These are phyloP conservation scores for Micrastur ruficollis DNA, from an alignment of 2,797 vertebrate species.

Conservation along the genomic window DNA sequence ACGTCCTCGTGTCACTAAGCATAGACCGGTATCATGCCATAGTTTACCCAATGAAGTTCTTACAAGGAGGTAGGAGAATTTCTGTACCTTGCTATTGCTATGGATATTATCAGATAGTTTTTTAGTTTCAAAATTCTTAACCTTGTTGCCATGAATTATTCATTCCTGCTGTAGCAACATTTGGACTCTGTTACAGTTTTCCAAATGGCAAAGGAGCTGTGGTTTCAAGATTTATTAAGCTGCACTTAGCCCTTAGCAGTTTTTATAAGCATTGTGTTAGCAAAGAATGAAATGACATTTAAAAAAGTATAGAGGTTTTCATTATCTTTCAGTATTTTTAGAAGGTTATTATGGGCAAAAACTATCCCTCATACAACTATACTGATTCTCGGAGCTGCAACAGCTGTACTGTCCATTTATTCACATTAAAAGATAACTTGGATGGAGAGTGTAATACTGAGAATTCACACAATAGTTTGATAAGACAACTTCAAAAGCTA, in stretches of 20 bases:
- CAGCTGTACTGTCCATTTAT: background rate
- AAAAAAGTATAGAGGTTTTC: background rate
- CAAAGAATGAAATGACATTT: constrained; percentile 17
- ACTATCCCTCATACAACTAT: background rate
- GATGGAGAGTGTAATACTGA: background rate
- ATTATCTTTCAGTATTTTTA: background rate
- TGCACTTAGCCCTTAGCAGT: background rate
- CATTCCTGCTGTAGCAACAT: background rate
- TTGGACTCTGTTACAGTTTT: background rate
- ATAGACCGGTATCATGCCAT: constrained; percentile 81
- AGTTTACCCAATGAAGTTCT: constrained; percentile 80
- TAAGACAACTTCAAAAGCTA: background rate
- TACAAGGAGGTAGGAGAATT: constrained; percentile 77
- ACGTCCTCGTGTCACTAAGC: constrained; percentile 77
- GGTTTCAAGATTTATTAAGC: background rate
- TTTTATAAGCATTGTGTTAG: constrained; percentile 11
- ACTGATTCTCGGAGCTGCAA: background rate
- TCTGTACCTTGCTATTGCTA: background rate
- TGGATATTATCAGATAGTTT: background rate
- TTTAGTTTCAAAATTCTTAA: background rate
- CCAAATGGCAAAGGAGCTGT: background rate
- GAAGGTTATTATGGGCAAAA: background rate
- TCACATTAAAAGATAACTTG: background rate
- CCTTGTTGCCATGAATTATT: constrained; percentile 12
- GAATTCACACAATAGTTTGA: background rate